Conservation (phyloP, 2,113 vertebrate genomes). For the Planiliza haematocheilus region DNA sequence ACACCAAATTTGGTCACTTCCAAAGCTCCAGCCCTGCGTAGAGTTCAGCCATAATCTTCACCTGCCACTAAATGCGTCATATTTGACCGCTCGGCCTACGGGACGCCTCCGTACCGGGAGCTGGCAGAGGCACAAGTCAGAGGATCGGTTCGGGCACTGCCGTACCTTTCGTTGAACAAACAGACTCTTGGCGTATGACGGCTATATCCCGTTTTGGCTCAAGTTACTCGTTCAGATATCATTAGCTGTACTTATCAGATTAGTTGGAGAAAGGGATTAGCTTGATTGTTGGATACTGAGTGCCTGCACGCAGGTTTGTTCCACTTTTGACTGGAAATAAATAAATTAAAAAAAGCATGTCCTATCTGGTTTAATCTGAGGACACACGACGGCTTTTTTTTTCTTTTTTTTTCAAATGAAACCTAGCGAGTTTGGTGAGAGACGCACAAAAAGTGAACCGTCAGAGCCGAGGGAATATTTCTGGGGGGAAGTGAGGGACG, state of each 20-base stretch:
- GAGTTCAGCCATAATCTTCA: not conserved
- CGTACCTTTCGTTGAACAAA: conserved; percentile 49
- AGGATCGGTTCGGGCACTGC: conserved; percentile 67
- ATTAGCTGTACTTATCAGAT: conserved; percentile 59
- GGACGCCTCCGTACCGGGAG: conserved; percentile 59
- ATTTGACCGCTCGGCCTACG: too few relatives aligned
- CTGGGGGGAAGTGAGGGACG: conserved; percentile 35
- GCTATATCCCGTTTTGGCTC: conserved; percentile 27
- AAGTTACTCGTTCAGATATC: conserved; percentile 45
- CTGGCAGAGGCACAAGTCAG: conserved; percentile 72
- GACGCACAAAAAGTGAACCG: conserved; percentile 50
- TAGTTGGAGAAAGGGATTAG: conserved; percentile 58
- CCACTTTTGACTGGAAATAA: conserved; percentile 15
- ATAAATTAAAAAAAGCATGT: not conserved
- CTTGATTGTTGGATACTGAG: conserved; percentile 21
- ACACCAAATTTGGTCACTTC: not conserved
- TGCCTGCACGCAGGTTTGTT: not conserved
- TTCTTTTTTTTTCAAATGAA: too few relatives aligned
- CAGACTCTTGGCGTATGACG: conserved; percentile 28
- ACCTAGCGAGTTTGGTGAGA: conserved; percentile 37
- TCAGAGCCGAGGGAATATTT: conserved; percentile 62
- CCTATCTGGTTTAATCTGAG: not conserved
- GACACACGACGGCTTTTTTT: too few relatives aligned
- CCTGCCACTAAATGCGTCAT: not conserved
- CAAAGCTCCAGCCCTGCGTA: too few relatives aligned